Evolutionary conservation across 1,140 invertebrate genomes (phyloP), one percentile per base, ranked within the genome.

Genomic region (Trachymyrmex septentrionalis): DNA sequence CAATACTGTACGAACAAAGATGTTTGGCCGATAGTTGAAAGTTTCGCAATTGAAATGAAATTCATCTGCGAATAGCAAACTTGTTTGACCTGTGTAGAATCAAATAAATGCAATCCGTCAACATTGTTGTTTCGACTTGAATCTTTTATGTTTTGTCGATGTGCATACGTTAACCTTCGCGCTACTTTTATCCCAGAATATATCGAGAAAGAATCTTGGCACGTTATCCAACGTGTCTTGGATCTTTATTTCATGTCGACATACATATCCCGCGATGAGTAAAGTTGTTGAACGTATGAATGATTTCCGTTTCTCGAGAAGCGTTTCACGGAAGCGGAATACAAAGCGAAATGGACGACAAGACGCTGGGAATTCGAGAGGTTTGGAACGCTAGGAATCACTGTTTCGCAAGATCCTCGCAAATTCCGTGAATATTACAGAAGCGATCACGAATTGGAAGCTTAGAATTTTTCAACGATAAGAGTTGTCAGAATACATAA

Each of bases 231-330:
- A 4, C 55, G 50, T 73, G 57, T 84, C 80, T 24, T 27, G 69
- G 55, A 84, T 84, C 80, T 84, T 84, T 84, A 84, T 84, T 84
- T 84, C 80, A 75, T 84, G 80, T 75, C 69, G 80, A 63, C 80
- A 50, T 75, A 75, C 69, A 63, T 84, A 73, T 55, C n/a, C 21
- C 27, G 44, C 69, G 69, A 84, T 84, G 80, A 75, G 38, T 16
- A 73, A 84, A 84, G 55, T 84, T 75, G 69, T 57, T 75, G 80
- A 84, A 75, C 80, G 80, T 84, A 84, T 84, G 80, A 84, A 84
- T 84, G 80, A 84, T 84, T 84, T 69, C 14, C 55, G 66, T 61
- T 84, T 61, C 55, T 16, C 55, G 38, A 21, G 69, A 24, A 50
- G 16, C 24, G 80, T n/a, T 75, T n/a, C 69, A 59, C 50, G 50